Evolutionary conservation across 2,888 invertebrate species (phyloP), one percentile per base, ranked within the genome.

Genomic region (Caenorhabditis sulstoni): DNA sequence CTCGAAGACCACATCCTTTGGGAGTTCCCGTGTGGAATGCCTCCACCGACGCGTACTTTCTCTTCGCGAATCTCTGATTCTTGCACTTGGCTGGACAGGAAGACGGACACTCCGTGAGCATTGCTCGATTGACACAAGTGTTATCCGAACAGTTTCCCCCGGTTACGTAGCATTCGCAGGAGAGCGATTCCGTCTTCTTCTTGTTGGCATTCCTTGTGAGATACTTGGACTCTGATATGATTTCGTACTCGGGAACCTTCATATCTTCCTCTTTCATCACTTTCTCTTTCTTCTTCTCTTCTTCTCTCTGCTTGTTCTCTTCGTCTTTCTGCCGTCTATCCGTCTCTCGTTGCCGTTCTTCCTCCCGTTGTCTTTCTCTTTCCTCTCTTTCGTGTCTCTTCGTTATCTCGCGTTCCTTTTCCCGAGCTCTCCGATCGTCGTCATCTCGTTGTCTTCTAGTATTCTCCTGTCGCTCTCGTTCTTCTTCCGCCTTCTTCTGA

Each of bases 1-100:
- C 94, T 89, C 95, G 93, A 37, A 99, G 93, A 16, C 99, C 99
- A 91, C 95, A 95, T 0, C 99, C 99, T 91, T 99, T 99, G 89
- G 94, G 95, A 0, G 84, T 73, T 62, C 95, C 95, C 3, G 98
- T 96, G 90, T 91, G 91, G 86, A 93, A 93, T 1, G 92, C 95
- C 89, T 94, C 94, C 57, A 96, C 94, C 22, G 94, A 93, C 0
- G 95, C 94, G 92, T 95, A 95, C 83, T 95, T 93, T 82, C 93
- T 93, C 91, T 78, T 75, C 11, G 80, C 53, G 35, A 82, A 80
- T 12, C 79, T 29, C 20, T 79, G 76, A 61, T 84, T 84, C 29
- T 79, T 74, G 35, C 84, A 85, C 16, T 68, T 68, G n/a, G 79
- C 57, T 7, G 94, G 94, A 92, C 98, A 99, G 87, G 95, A 93